Evolutionary conservation across 2,888 invertebrate species (phyloP).

Genomic region (Lasioglossum morio): DNA sequence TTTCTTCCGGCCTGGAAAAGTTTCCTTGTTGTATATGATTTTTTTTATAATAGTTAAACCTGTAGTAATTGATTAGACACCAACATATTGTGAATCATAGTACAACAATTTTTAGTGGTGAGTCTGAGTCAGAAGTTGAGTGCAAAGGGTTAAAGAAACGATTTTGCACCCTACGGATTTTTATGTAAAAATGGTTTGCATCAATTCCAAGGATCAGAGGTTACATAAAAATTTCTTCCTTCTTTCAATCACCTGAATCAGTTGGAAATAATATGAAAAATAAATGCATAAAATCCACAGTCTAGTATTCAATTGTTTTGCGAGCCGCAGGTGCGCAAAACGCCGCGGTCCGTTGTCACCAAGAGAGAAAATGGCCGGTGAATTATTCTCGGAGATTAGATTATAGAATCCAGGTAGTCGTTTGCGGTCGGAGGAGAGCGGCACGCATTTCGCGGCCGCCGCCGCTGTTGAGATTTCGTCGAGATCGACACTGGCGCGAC

Average conservation of each 20-base stretch:
- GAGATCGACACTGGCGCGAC: conserved; percentile 29
- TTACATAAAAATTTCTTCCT: not conserved
- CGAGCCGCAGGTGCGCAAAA: not conserved
- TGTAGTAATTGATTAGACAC: no score
- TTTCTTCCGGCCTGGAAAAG: no score
- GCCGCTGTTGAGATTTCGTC: conserved; percentile 21
- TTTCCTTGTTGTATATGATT: no score
- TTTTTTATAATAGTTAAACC: no score
- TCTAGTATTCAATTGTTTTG: not conserved
- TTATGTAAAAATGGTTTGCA: no score
- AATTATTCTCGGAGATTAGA: conserved; percentile 34
- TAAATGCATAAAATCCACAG: not conserved
- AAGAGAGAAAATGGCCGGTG: conserved; percentile 7
- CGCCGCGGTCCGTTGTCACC: not conserved
- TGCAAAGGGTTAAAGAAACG: no score
- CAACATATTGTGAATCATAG: no score
- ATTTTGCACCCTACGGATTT: no score
- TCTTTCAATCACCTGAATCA: not conserved
- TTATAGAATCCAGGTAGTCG: conserved; percentile 49
- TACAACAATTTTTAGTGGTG: no score
- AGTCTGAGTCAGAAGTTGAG: no score
- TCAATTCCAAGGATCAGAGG: no score
- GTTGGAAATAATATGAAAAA: no score
- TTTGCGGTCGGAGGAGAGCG: conserved; percentile 41
- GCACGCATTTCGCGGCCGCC: conserved; percentile 32